Base-by-base conservation (phyloP, 2,113 vertebrate genomes). In the Addax nasomaculatus region DNA sequence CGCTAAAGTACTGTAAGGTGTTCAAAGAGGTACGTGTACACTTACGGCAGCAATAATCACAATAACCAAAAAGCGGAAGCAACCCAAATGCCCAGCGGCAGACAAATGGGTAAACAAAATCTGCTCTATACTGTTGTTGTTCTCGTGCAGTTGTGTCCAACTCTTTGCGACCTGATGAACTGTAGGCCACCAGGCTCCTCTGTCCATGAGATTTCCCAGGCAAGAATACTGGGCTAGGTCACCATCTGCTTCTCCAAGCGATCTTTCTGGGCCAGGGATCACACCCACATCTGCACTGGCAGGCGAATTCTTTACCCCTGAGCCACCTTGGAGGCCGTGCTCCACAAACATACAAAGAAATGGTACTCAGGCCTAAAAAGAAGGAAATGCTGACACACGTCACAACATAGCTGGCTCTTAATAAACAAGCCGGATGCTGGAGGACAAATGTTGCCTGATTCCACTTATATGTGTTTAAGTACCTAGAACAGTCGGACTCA, bases 81-180 rank as follows among this genome's bases (percentile, higher is more conserved):
- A 11, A 36, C n/a, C 11, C 7, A 3, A 33, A 6, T 0, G 5
- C 39, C 30, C 25, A 1, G 1, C 0, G 1, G 21, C 30, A 47
- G 9, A 55, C 0, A 17, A 33, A 17, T 0, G 13, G 80, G 4
- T 25, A 3, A 43, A 15, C 73, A 7, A 36, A 33, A 29, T 1
- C 23, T 5, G 39, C 23, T 0, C 33, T 49, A 49, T 2, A 13
- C 21, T 76, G 5, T 6, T 3, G 19, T 3, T 6, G 36, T 27
- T 43, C 36, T 27, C 1, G 3, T 23, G 19, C 39, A 70, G n/a
- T 1, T 23, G 19, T 27, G 36, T 43, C 70, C 36, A 27, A 3
- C 36, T 43, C 36, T 76, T 76, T 27, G 70, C 3, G 1, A 43
- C 70, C 12, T 27, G n/a, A 70, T 36, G 11, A 25, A 25, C 70